Evolutionary conservation across 2,888 invertebrate genomes (phyloP), one percentile per base, ranked within the genome.

Genomic region (Gastracanthus pulcherrimus): DNA sequence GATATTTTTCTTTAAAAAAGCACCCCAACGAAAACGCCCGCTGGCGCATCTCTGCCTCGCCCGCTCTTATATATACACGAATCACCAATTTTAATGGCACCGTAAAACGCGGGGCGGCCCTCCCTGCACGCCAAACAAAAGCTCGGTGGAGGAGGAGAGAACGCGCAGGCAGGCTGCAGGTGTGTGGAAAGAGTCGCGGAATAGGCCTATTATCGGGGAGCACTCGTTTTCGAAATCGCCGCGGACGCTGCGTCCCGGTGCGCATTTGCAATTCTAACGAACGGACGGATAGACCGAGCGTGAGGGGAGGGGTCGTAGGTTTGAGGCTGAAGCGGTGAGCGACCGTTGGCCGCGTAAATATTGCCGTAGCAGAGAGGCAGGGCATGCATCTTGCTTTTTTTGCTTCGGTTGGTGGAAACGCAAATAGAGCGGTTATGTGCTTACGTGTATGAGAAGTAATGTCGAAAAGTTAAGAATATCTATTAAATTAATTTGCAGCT

Each of bases 241-340:
- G 84, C 84, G 84, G 81, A 82, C 6, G 29, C 60, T 31, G 41
- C 82, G 83, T n/a, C n/a, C n/a, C 31, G 29, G 34, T 19, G 64
- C 19, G 79, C 82, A 89, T 89, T 89, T 89, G 89, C 88, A 89
- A 89, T 89, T 89, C 89, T 86, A 85, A 89, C 86, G 87, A 88
- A 86, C 75, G 76, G 80, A 80, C 80, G 41, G 81, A 69, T 51
- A 78, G 76, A 76, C 75, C 66, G 45, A 64, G 76, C 64, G 76
- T 51, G 64, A 62, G 69, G n/a, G 41, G 9, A n/a, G 5, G 26
- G 23, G 55, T 19, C n/a, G n/a, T n/a, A n/a, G n/a, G n/a, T n/a
- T n/a, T n/a, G n/a, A n/a, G n/a, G n/a, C n/a, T n/a, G n/a, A n/a
- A n/a, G n/a, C n/a, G n/a, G n/a, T n/a, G n/a, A n/a, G n/a, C n/a